Conservation (phyloP, 2,113 vertebrate genomes). For the Labeo catla region DNA sequence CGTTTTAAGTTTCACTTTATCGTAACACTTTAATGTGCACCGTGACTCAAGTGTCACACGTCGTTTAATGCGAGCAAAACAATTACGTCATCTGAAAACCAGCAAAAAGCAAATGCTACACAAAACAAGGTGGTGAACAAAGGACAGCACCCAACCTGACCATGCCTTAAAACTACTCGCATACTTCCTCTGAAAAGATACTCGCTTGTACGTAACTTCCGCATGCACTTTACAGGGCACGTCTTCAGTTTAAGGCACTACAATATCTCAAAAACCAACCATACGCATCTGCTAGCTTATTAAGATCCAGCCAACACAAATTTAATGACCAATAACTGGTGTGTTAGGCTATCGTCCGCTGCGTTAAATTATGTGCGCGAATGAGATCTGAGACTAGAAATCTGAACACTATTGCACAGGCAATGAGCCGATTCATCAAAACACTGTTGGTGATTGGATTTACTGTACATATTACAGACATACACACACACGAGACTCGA, state of each 20-base stretch:
- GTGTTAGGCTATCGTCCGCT: slow-evolving; percentile 33
- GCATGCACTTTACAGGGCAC: slow-evolving; percentile 30
- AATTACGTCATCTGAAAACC: slow-evolving; percentile 54
- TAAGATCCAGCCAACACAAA: slow-evolving; percentile 37
- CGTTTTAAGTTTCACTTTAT: not conserved
- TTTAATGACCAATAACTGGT: not conserved
- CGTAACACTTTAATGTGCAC: slow-evolving; percentile 40
- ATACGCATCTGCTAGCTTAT: slow-evolving; percentile 13
- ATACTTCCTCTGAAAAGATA: slow-evolving; percentile 19
- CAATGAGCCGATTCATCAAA: slow-evolving; percentile 10
- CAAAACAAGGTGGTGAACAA: slow-evolving; percentile 21
- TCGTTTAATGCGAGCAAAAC: slow-evolving; percentile 61
- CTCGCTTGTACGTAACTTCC: not conserved
- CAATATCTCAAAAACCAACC: slow-evolving; percentile 12
- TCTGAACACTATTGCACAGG: slow-evolving; percentile 33
- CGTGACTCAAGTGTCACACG: slow-evolving; percentile 56
- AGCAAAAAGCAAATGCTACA: slow-evolving; percentile 42
- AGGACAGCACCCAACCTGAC: slow-evolving; percentile 25
- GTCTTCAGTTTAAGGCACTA: slow-evolving; percentile 57
- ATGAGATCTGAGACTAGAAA: slow-evolving; percentile 32
- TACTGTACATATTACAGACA: slow-evolving; percentile 6
- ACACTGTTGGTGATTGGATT: slow-evolving; percentile 38
- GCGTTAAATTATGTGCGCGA: not conserved
- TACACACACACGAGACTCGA: slow-evolving; percentile 5
- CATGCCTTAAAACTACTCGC: slow-evolving; percentile 17